Percentiles rank a stretch among this genome's conserved stretches.
Evolutionary conservation across 2,113 vertebrate genomes (phyloP).

Genomic region (Uria aalge): DNA sequence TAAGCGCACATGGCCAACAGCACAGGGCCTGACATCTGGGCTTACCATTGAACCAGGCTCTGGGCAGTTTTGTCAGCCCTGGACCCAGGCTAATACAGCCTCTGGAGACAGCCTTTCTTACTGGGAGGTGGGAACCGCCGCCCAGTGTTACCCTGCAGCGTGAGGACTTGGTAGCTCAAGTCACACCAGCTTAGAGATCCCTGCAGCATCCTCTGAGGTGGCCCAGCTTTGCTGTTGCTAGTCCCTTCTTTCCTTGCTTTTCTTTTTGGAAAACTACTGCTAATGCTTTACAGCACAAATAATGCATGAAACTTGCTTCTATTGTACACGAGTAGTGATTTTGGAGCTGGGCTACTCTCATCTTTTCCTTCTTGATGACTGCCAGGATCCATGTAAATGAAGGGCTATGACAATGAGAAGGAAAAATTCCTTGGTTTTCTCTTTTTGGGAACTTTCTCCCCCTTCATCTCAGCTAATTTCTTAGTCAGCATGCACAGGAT

Average conservation of each 20-base stretch:
- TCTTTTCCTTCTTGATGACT: background rate
- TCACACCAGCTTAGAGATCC: background rate
- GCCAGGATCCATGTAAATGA: background rate
- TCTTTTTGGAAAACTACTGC: background rate
- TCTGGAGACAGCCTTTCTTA: background rate
- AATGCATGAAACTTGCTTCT: background rate
- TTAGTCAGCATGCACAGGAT: background rate
- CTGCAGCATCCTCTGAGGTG: background rate
- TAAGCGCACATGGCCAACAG: background rate
- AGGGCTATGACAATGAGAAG: background rate
- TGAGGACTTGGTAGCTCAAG: background rate
- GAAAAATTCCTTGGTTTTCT: constrained; percentile 1
- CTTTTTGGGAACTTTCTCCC: background rate
- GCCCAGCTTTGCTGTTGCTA: background rate
- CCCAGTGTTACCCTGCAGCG: accelerated
- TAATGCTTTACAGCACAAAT: background rate
- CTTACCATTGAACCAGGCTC: background rate
- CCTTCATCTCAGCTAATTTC: background rate
- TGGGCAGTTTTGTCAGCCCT: background rate
- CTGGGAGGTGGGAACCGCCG: background rate
- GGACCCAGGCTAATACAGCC: background rate
- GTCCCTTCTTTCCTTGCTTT: background rate
- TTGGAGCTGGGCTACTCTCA: background rate
- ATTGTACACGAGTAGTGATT: background rate
- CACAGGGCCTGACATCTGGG: accelerated